A percentile compares a stretch with the other conserved stretches of the same genome.
phyloP scores from a whole-genome alignment of 2,888 invertebrate species.

The Ornithoptera alexandrae region DNA sequence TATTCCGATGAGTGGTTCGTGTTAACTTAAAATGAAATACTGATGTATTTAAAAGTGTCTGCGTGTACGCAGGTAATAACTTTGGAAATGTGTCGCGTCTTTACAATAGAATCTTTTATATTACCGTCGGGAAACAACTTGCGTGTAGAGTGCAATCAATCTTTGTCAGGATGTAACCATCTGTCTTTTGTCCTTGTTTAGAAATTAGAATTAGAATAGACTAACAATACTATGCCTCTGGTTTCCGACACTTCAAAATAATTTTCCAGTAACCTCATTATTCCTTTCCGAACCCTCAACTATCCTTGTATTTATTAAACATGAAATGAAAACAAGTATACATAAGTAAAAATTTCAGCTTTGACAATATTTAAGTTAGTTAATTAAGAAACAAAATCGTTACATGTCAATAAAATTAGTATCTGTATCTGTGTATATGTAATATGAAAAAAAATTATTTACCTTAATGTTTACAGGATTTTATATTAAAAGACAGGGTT shows the following conservation, averaged over 20 bases:
- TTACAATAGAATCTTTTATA: constrained; percentile 59
- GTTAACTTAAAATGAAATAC: too few relatives aligned
- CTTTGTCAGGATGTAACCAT: constrained; percentile 65
- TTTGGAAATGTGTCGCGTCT: constrained; percentile 51
- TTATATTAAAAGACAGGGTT: too few relatives aligned
- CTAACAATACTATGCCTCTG: constrained; percentile 52
- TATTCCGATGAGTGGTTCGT: too few relatives aligned
- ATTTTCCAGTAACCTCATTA: neutral
- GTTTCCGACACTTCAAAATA: constrained; percentile 1
- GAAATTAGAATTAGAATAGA: constrained; percentile 69
- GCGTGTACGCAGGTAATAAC: constrained; percentile 64
- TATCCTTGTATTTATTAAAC: neutral
- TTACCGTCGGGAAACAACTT: constrained; percentile 55
- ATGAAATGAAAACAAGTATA: neutral
- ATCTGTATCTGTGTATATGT: too few relatives aligned
- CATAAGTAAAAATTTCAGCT: neutral
- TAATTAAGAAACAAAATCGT: too few relatives aligned
- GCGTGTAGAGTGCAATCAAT: constrained; percentile 58
- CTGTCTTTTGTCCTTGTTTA: constrained; percentile 71
- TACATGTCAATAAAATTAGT: too few relatives aligned
- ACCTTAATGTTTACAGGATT: too few relatives aligned
- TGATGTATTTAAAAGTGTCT: constrained; percentile 54
- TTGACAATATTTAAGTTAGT: too few relatives aligned
- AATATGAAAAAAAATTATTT: too few relatives aligned
- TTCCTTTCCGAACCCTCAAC: constrained; percentile 12